Percentiles rank a stretch among this genome's conserved stretches.
Evolutionary conservation across 1,140 invertebrate genomes (phyloP).

Genomic region (Drosophila ambigua): DNA sequence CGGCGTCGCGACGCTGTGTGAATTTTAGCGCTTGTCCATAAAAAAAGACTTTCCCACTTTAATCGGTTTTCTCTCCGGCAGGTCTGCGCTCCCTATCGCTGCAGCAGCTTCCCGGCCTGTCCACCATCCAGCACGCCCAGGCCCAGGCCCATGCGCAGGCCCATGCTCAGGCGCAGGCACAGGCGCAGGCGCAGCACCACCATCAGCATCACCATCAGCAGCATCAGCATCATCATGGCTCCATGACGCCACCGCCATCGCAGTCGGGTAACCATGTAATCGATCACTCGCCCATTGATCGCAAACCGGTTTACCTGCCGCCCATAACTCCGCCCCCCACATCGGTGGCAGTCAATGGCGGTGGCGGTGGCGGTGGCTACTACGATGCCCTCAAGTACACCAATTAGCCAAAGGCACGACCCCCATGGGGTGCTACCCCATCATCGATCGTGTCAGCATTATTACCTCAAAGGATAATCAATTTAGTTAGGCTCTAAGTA

Average conservation of each 20-base stretch:
- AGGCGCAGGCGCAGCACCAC: conserved; percentile 28
- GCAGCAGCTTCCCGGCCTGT: conserved; percentile 68
- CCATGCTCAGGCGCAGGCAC: conserved; percentile 15
- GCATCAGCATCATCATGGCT: conserved; percentile 41
- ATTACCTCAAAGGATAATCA: conserved; percentile 79
- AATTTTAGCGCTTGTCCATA: conserved; percentile 74
- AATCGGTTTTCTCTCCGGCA: conserved; percentile 50
- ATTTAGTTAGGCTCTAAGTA: conserved; percentile 56
- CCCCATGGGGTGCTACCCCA: not conserved
- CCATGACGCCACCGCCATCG: conserved; percentile 74
- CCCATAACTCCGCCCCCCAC: conserved; percentile 72
- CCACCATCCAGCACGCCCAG: conserved; percentile 62
- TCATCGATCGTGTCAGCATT: conserved; percentile 31
- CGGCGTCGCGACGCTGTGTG: conserved; percentile 57
- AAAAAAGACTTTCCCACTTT: conserved; percentile 53
- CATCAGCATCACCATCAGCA: conserved; percentile 38
- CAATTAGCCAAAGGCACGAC: conserved; percentile 41
- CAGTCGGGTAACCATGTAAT: conserved; percentile 67
- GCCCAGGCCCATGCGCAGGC: conserved; percentile 19
- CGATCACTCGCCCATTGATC: conserved; percentile 69
- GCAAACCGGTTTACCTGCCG: conserved; percentile 76
- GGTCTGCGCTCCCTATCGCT: conserved; percentile 77
- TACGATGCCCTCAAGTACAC: conserved; percentile 79
- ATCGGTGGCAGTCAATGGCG: conserved; percentile 48
- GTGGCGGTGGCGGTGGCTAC: conserved; percentile 40